Evolutionary conservation across 2,888 invertebrate genomes (phyloP).

Genomic region (Capitulum mitella): DNA sequence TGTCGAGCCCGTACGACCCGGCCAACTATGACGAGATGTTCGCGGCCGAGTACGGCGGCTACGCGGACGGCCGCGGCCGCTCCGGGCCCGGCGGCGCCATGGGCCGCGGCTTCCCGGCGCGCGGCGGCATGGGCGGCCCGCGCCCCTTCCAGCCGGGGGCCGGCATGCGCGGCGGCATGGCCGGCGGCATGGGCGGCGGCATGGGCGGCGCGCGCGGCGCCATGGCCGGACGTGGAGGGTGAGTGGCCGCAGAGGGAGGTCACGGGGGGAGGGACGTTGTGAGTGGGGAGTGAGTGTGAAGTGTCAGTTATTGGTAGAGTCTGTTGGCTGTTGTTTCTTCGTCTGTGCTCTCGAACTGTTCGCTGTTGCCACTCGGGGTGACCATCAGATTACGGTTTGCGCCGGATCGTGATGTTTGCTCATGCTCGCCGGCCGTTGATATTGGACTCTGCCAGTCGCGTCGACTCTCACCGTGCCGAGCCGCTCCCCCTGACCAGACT

Average conservation of each 20-base stretch:
- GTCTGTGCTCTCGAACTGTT: too few species aligned
- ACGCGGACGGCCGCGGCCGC: conserved; percentile 48
- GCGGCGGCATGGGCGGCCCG: background rate
- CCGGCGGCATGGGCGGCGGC: conserved; percentile 33
- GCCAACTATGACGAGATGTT: conserved; percentile 92
- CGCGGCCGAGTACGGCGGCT: conserved; percentile 93
- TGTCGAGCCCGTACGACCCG: conserved; percentile 83
- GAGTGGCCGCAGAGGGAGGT: background rate
- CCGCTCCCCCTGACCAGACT: too few species aligned
- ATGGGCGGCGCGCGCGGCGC: conserved; percentile 30
- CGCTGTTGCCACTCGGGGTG: too few species aligned
- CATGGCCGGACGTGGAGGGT: background rate
- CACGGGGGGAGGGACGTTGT: too few species aligned
- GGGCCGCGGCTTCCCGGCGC: conserved; percentile 21
- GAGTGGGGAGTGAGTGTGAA: too few species aligned
- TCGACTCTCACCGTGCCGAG: too few species aligned
- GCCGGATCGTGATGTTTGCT: too few species aligned
- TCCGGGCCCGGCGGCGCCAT: conserved; percentile 31
- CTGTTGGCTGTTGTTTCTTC: too few species aligned
- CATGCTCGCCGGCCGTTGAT: too few species aligned
- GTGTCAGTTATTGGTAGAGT: too few species aligned
- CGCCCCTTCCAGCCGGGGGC: background rate
- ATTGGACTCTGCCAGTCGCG: too few species aligned
- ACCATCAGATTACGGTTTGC: too few species aligned
- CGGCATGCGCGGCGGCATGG: background rate